Evolutionary conservation across 64 coral and sea anemone genomes (phyloP).

Genomic region (Actinia tenebrosa): DNA sequence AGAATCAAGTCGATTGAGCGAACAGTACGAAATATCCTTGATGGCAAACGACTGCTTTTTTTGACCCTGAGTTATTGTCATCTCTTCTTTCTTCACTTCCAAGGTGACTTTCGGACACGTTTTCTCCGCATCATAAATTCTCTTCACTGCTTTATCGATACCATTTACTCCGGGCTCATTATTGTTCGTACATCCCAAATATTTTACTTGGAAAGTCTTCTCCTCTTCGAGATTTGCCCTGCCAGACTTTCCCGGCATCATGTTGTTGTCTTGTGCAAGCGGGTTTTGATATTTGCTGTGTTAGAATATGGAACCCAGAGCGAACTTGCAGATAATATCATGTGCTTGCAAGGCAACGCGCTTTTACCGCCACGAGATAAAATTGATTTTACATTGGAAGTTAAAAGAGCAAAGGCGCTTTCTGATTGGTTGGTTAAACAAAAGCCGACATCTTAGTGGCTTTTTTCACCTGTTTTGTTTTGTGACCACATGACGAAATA

Average conservation of each 20-base stretch:
- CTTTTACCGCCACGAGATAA: slow-evolving; percentile 7
- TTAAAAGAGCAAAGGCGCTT: not conserved
- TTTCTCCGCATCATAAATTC: slow-evolving; percentile 49
- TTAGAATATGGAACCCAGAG: not conserved
- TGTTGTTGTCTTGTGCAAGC: not conserved
- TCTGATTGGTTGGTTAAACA: slow-evolving; percentile 18
- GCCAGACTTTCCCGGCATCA: slow-evolving; percentile 41
- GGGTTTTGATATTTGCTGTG: not conserved
- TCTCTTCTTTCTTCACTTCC: slow-evolving; percentile 48
- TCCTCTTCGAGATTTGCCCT: slow-evolving; percentile 36
- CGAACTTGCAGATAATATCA: not conserved
- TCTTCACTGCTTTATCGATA: slow-evolving; percentile 66
- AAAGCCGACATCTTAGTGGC: not conserved
- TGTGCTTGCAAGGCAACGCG: not conserved
- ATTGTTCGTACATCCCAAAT: slow-evolving; percentile 54
- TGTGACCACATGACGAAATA: not conserved
- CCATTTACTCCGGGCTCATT: slow-evolving; percentile 59
- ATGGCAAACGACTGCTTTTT: slow-evolving; percentile 47
- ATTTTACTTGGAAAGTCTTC: slow-evolving; percentile 71
- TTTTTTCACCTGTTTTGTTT: slow-evolving; percentile 14
- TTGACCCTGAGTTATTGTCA: slow-evolving; percentile 39
- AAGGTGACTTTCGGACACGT: slow-evolving; percentile 67
- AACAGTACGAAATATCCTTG: slow-evolving; percentile 71
- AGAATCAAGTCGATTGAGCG: slow-evolving; percentile 50
- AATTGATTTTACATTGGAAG: slow-evolving; percentile 1